Percentiles rank a stretch among this genome's conserved stretches.
Conservation (phyloP, 2,797 vertebrate species). For the Echeneis naucrates region DNA sequence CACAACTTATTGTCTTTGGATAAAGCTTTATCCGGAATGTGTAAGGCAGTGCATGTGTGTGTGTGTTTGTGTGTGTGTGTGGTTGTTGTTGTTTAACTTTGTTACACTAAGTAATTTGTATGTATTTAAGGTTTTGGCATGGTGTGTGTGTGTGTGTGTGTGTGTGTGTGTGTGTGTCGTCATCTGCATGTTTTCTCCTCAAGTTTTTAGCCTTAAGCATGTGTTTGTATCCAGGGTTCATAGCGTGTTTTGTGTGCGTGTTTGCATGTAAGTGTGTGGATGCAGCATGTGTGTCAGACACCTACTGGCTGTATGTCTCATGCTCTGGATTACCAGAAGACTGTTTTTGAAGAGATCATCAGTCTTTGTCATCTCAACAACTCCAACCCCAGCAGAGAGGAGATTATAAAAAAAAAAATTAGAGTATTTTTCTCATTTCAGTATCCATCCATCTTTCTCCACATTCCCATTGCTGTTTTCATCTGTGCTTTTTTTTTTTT, state of each 20-base stretch:
- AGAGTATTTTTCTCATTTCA: conserved; percentile 8
- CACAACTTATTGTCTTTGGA: conserved; percentile 66
- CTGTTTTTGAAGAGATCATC: conserved; percentile 65
- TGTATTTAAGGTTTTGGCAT: conserved; percentile 52
- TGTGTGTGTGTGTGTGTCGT: conserved; percentile 25
- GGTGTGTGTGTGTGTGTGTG: conserved; percentile 23
- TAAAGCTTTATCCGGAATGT: conserved; percentile 62
- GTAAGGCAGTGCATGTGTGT: conserved; percentile 25
- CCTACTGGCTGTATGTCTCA: conserved; percentile 36
- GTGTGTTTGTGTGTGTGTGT: conserved; percentile 45
- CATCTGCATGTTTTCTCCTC: conserved; percentile 45
- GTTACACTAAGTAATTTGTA: conserved; percentile 48
- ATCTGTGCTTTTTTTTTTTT: conserved; percentile 1
- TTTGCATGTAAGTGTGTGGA: conserved; percentile 21
- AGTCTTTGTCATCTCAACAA: conserved; percentile 43
- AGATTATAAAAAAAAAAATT: conserved; percentile 19
- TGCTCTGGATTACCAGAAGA: conserved; percentile 64
- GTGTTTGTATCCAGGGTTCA: conserved; percentile 54
- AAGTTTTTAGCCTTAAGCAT: conserved; percentile 52
- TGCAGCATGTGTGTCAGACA: conserved; percentile 26
- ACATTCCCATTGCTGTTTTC: not conserved
- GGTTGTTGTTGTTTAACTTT: conserved; percentile 47
- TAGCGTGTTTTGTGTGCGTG: conserved; percentile 44
- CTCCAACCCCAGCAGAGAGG: conserved; percentile 47
- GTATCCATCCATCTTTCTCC: conserved; percentile 18